A percentile compares a stretch with the other conserved stretches of the same genome.
These are phyloP conservation scores for Temnothorax unifasciatus DNA, from an alignment of 2,888 invertebrate species.

Conservation along the genomic window DNA sequence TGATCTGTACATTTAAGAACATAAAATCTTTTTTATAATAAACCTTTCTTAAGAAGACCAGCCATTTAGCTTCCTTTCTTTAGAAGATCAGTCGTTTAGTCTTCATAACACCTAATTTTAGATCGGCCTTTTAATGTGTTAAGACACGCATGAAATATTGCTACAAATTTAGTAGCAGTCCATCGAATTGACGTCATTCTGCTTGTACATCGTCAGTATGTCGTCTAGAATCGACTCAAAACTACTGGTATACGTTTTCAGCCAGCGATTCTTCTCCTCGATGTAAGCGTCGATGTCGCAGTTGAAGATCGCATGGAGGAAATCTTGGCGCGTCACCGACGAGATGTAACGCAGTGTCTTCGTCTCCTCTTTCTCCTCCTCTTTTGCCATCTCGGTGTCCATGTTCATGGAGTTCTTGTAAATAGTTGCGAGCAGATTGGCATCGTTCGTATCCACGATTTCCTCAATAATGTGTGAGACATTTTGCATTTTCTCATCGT, in stretches of 20 bases:
- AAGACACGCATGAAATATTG: neutral
- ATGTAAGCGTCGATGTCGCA: slow-evolving; percentile 89
- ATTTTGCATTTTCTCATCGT: slow-evolving; percentile 74
- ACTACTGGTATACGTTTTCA: slow-evolving; percentile 89
- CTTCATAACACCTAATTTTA: neutral
- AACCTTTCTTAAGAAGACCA: neutral
- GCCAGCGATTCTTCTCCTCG: slow-evolving; percentile 90
- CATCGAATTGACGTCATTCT: slow-evolving; percentile 88
- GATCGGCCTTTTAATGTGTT: neutral
- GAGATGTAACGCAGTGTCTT: slow-evolving; percentile 82
- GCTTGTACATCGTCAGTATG: slow-evolving; percentile 89
- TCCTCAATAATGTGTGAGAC: slow-evolving; percentile 89
- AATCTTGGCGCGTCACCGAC: slow-evolving; percentile 88
- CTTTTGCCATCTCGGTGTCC: slow-evolving; percentile 79
- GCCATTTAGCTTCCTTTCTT: neutral
- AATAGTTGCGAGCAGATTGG: slow-evolving; percentile 89
- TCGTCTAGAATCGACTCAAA: slow-evolving; percentile 92
- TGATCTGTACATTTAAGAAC: neutral
- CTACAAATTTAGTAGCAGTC: slow-evolving; percentile 89
- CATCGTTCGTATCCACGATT: slow-evolving; percentile 89
- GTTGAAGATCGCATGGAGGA: slow-evolving; percentile 88
- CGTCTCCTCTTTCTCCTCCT: slow-evolving; percentile 77
- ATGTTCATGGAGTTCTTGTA: slow-evolving; percentile 87
- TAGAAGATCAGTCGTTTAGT: neutral
- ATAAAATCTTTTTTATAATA: neutral